Evolutionary conservation across 2,113 vertebrate species (phyloP).

Genomic region (Neomonachus schauinslandi): DNA sequence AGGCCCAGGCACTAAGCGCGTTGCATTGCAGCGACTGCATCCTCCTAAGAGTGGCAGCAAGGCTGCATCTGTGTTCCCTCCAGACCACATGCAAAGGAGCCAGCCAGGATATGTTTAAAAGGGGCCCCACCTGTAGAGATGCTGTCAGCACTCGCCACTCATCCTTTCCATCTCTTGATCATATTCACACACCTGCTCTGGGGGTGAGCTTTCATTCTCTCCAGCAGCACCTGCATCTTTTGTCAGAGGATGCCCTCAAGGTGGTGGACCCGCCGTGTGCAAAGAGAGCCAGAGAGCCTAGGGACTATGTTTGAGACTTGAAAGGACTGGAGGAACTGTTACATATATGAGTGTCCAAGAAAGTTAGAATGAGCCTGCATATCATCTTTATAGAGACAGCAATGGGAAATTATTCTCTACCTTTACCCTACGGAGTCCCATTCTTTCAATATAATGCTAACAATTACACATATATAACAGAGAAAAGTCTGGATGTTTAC

Average conservation of each 20-base stretch:
- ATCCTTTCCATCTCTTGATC: neutral
- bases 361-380: neutral
- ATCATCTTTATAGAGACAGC: neutral
- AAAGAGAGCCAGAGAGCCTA: neutral
- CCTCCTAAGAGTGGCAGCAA: neutral
- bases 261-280: neutral
- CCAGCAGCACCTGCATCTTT: neutral
- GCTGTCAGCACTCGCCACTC: neutral
- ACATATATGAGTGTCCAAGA: neutral
- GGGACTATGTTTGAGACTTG: neutral
- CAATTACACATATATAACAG: neutral
- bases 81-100: neutral
- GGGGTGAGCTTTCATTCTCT: neutral
- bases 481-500: constrained; percentile 2
- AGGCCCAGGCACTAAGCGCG: neutral
- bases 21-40: neutral
- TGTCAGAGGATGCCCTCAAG: neutral
- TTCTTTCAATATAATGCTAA: neutral
- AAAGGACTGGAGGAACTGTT: neutral
- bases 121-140: neutral
- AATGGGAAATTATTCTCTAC: neutral
- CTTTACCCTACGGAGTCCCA: neutral
- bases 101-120: neutral
- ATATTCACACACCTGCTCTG: neutral
- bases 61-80: neutral